phyloP scores from a whole-genome alignment of 2,888 invertebrate genomes.

The Flexamia atlantica region DNA sequence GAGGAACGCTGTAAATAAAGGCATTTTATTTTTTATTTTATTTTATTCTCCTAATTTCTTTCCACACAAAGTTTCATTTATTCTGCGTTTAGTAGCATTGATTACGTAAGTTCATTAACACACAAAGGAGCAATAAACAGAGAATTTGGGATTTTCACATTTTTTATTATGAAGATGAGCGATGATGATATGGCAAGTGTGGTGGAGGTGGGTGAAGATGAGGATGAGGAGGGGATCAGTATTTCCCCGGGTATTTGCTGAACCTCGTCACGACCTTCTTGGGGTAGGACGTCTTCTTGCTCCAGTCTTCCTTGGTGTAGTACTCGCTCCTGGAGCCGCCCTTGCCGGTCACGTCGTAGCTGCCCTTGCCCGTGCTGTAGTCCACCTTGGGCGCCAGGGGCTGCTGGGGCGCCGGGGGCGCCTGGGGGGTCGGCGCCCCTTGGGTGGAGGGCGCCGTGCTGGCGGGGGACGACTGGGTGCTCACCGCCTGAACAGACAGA shows the following conservation, averaged over 20 bases:
- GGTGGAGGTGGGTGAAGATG: slow-evolving; percentile 19
- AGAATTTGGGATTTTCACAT: slow-evolving; percentile 19
- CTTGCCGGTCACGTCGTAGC: slow-evolving; percentile 60
- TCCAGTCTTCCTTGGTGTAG: slow-evolving; percentile 62
- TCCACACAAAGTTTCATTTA: too few relatives aligned
- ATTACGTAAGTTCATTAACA: too few relatives aligned
- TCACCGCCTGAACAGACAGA: slow-evolving; percentile 29
- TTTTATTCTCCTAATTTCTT: too few relatives aligned
- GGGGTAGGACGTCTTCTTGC: slow-evolving; percentile 65
- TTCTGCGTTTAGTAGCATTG: too few relatives aligned
- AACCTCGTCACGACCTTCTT: slow-evolving; percentile 64
- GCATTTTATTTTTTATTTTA: too few relatives aligned
- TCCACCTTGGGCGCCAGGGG: slow-evolving; percentile 18
- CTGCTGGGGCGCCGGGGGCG: neutral
- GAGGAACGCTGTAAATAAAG: too few relatives aligned
- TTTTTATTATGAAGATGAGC: slow-evolving; percentile 56
- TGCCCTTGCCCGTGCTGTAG: slow-evolving; percentile 53
- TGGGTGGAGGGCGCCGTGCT: neutral
- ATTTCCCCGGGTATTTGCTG: slow-evolving; percentile 46
- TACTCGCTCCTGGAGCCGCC: slow-evolving; percentile 63
- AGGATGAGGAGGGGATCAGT: neutral
- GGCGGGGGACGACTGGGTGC: slow-evolving; percentile 29
- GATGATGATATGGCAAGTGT: slow-evolving; percentile 39
- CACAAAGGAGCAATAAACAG: neutral
- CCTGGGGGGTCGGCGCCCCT: neutral